These are phyloP conservation scores for Venturia canescens DNA, from an alignment of 1,140 invertebrate species.

Conservation along the genomic window DNA sequence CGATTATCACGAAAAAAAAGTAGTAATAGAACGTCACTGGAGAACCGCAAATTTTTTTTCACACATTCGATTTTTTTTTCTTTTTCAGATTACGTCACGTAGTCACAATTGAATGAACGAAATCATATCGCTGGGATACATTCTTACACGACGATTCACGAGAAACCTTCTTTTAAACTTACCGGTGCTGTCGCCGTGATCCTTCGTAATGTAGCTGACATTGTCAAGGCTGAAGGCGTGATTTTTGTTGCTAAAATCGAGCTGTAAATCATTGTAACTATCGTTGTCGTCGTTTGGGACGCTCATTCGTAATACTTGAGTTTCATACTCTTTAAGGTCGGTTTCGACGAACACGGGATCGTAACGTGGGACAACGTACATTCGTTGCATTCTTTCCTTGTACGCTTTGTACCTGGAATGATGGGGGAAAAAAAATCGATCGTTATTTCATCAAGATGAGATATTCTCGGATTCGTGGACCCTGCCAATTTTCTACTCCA, in stretches of 20 bases:
- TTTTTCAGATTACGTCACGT: too few relatives aligned
- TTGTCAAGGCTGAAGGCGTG: conserved; percentile 91
- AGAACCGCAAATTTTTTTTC: too few relatives aligned
- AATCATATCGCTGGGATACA: too few relatives aligned
- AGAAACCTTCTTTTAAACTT: conserved; percentile 50
- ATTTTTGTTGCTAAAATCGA: conserved; percentile 92
- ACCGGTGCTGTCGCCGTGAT: conserved; percentile 80
- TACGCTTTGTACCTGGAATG: conserved; percentile 85
- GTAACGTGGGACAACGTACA: conserved; percentile 86
- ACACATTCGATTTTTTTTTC: too few relatives aligned
- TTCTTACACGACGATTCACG: too few relatives aligned
- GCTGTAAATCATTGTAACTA: conserved; percentile 85
- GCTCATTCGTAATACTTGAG: conserved; percentile 93
- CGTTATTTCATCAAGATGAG: neutral
- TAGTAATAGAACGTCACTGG: too few relatives aligned
- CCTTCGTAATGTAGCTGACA: conserved; percentile 90
- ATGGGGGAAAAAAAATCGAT: neutral
- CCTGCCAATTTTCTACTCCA: neutral
- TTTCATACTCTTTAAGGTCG: conserved; percentile 90
- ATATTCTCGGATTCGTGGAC: neutral
- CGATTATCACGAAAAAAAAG: too few relatives aligned
- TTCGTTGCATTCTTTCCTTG: conserved; percentile 85
- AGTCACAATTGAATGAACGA: too few relatives aligned
- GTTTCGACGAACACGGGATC: conserved; percentile 88
- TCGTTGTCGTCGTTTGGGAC: conserved; percentile 88